These are phyloP conservation scores for Hapalemur alaotrensis DNA, from an alignment of 2,797 vertebrate genomes.

Conservation along the genomic window DNA sequence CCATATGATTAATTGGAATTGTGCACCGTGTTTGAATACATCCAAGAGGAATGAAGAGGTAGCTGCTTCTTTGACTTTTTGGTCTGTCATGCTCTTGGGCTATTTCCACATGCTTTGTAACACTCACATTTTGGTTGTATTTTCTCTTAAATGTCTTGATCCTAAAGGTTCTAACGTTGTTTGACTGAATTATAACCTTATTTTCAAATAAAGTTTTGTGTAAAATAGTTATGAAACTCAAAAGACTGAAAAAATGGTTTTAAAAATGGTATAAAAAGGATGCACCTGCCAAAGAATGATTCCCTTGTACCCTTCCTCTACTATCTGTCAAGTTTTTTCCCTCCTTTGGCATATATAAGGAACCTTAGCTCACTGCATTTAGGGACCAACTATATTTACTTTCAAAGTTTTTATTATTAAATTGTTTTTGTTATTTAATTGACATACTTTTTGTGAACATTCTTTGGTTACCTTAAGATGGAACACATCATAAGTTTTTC, in stretches of 20 bases:
- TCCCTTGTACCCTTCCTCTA: neutral
- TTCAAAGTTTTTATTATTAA: neutral
- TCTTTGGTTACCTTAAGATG: neutral
- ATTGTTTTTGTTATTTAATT: conserved; percentile 9
- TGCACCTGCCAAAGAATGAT: neutral
- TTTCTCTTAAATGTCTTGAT: neutral
- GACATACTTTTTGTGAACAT: neutral
- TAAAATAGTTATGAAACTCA: neutral
- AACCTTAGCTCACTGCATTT: neutral
- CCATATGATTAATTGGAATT: neutral
- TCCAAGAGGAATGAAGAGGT: neutral
- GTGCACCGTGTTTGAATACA: neutral
- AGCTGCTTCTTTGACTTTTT: neutral
- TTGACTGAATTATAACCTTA: neutral
- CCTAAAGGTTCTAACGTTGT: neutral
- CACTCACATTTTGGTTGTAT: neutral
- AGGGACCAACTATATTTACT: neutral
- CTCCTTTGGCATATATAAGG: neutral
- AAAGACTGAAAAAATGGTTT: neutral
- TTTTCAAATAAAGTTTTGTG: neutral
- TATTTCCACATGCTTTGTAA: neutral
- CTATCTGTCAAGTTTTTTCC: neutral
- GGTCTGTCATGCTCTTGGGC: neutral
- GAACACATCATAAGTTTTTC: neutral
- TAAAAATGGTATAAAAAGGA: neutral